Evolutionary conservation across 2,888 invertebrate species (phyloP).

Genomic region (Acrobasis repandana): DNA sequence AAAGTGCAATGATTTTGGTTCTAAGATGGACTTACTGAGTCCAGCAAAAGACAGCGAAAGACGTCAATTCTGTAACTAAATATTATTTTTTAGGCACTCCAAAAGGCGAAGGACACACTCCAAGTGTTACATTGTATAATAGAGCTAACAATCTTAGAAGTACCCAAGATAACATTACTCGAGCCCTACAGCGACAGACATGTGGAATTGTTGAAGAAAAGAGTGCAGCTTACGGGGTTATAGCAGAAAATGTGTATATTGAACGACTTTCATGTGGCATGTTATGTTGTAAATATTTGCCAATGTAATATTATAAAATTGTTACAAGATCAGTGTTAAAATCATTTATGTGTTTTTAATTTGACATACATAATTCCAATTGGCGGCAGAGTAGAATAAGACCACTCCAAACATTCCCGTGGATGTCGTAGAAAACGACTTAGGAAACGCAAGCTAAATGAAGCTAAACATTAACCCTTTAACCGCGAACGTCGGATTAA

Average conservation of each 20-base stretch:
- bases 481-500: no score
- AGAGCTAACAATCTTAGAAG: slow-evolving; percentile 62
- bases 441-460: no score
- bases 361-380: no score
- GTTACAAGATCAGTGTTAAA: background rate
- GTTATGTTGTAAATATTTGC: slow-evolving; percentile 17
- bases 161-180: slow-evolving; percentile 62
- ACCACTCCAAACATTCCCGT: no score
- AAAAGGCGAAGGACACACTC: slow-evolving; percentile 62
- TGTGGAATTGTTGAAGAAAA: slow-evolving; percentile 47
- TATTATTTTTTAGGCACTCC: slow-evolving; percentile 58
- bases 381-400: no score
- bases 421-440: no score
- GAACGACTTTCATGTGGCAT: background rate
- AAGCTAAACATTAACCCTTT: no score
- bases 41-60: no score
- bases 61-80: background rate
- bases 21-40: no score
- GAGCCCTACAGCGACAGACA: slow-evolving; percentile 55
- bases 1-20: no score
- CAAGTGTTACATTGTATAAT: slow-evolving; percentile 70
- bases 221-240: slow-evolving; percentile 39
- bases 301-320: background rate
- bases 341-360: background rate
- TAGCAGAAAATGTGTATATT: slow-evolving; percentile 29